phyloP scores from a whole-genome alignment of 2,888 invertebrate species.

The Apocheima hispidaria region DNA sequence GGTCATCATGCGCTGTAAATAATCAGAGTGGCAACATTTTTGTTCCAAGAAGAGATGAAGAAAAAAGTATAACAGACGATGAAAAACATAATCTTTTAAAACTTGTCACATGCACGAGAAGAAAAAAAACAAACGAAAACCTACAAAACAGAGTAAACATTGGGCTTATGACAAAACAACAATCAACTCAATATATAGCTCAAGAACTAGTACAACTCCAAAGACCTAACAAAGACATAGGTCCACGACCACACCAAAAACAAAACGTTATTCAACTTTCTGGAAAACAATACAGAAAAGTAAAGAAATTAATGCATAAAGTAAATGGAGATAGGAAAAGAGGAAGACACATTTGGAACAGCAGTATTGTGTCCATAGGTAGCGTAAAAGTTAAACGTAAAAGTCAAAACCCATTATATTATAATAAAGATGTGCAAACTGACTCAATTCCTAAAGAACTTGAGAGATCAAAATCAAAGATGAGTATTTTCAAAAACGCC shows the following conservation, averaged over 20 bases:
- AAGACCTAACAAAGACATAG: neutral
- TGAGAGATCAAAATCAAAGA: neutral
- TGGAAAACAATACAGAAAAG: slow-evolving; percentile 68
- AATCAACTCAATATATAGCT: slow-evolving; percentile 12
- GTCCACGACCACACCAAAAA: slow-evolving; percentile 63
- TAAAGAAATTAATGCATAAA: slow-evolving; percentile 65
- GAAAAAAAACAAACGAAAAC: neutral
- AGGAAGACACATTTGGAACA: slow-evolving; percentile 43
- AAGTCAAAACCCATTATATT: slow-evolving; percentile 17
- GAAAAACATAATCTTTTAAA: slow-evolving; percentile 7
- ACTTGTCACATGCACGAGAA: neutral
- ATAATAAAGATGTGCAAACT: slow-evolving; percentile 49
- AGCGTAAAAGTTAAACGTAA: slow-evolving; percentile 52
- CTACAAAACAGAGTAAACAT: neutral
- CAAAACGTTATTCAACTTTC: slow-evolving; percentile 66
- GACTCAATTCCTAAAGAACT: slow-evolving; percentile 19
- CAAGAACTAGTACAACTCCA: neutral
- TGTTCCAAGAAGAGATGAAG: slow-evolving; percentile 2
- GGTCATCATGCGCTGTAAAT: slow-evolving; percentile 8
- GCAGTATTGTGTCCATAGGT: slow-evolving; percentile 57
- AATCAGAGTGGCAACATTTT: neutral
- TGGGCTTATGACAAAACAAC: neutral
- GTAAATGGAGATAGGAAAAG: slow-evolving; percentile 41
- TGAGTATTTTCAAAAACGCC: slow-evolving; percentile 6
- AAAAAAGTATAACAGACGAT: slow-evolving; percentile 4